Percentiles rank a stretch among this genome's conserved stretches.
phyloP scores from a whole-genome alignment of 2,888 invertebrate species.

The Idaea biselata region DNA sequence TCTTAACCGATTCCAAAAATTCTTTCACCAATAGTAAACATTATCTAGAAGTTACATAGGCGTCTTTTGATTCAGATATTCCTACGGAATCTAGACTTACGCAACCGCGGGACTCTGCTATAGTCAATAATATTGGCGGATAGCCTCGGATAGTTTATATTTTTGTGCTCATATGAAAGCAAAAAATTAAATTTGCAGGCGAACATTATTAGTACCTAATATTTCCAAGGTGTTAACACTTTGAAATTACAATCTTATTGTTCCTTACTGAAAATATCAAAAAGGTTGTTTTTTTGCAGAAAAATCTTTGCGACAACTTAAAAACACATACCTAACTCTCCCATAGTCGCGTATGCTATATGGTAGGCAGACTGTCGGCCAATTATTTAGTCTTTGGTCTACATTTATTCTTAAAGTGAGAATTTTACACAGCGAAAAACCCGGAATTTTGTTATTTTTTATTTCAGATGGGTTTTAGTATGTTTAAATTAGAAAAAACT shows the following conservation, averaged over 20 bases:
- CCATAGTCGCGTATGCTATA: no score
- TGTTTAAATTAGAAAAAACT: neutral
- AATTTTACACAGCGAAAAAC: neutral
- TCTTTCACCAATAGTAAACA: no score
- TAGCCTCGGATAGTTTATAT: neutral
- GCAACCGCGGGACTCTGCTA: no score
- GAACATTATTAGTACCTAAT: neutral
- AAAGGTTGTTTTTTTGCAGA: neutral
- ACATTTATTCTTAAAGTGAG: neutral
- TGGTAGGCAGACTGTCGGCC: neutral
- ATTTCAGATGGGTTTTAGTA: neutral
- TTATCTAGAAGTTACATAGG: no score
- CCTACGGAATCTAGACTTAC: no score
- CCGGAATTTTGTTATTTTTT: neutral
- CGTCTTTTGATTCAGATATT: no score
- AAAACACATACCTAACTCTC: no score
- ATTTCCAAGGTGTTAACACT: neutral
- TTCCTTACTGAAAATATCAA: neutral
- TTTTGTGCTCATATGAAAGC: neutral
- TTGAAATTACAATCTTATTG: neutral
- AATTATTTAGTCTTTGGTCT: neutral
- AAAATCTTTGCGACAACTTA: no score
- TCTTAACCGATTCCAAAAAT: no score
- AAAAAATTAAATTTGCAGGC: neutral
- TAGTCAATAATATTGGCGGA: no score